Evolutionary conservation across 2,797 vertebrate genomes (phyloP), one percentile per base, ranked within the genome.

Genomic region (Harpagifer antarcticus): DNA sequence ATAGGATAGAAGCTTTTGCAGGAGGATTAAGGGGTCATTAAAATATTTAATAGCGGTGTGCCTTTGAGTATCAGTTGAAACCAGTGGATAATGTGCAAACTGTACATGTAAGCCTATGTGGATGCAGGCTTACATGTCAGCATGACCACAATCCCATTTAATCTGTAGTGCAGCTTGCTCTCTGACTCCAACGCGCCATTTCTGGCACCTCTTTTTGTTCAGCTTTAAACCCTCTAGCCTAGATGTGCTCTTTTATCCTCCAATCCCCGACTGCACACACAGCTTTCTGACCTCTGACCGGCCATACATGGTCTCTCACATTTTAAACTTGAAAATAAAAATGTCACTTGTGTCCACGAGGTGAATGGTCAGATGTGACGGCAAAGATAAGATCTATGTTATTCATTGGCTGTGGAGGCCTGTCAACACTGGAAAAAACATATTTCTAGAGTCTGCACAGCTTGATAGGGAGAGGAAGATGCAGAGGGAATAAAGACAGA

Each of bases 331-430:
- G 78, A 82, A 79, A 68, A 89, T 59, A 66, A 86, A 84, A 84
- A 82, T 56, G 68, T 45, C 49, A 68, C 78, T 74, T 70, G 44
- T 65, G 68, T 61, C 68, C 19, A 27, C 52, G 14, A 67, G 20
- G 68, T 65, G 66, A 79, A 31, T 23, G 55, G 78, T 78, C 76
- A 81, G 58, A 88, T 76, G 45, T 66, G 79, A 54, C 75, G 53
- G 72, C 19, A 37, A 31, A 73, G 86, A 88, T 87, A 86, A 61
- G 43, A 87, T 90, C 76, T 76, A 73, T 85, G 72, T 75, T 81
- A 76, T 86, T 87, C 86, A 78, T 72, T 83, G 86, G 75, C 69
- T 71, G 58, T 7, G 65, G 52, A 62, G 59, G 9, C 62, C 74
- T 71, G 81, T 86, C 82, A 79, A 70, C 78, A 62, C 40, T 31